Evolutionary conservation across 2,113 vertebrate species (phyloP).

Genomic region (Atractosteus spatula): DNA sequence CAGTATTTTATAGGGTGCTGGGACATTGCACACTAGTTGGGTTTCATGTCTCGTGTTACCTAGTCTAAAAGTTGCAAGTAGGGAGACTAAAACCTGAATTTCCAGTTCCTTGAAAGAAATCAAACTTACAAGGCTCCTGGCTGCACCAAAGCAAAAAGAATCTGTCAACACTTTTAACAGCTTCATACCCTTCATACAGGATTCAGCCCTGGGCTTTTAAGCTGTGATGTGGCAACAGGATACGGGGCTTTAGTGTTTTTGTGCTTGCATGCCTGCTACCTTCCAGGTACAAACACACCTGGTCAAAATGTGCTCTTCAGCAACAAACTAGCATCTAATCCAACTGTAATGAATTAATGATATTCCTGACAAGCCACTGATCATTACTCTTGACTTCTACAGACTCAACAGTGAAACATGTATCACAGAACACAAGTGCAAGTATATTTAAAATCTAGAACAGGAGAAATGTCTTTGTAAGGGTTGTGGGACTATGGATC

Average conservation of each 20-base stretch:
- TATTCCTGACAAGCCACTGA: no score
- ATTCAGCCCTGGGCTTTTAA: constrained; percentile 21
- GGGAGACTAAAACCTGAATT: constrained; percentile 48
- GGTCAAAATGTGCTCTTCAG: neutral
- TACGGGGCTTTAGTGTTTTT: neutral
- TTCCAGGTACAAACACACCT: constrained; percentile 18
- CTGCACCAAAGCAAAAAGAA: constrained; percentile 21
- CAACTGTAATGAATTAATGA: no score
- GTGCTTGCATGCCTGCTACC: neutral
- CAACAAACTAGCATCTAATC: no score
- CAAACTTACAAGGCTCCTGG: constrained; percentile 15
- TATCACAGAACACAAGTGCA: no score
- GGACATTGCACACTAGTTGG: constrained; percentile 38
- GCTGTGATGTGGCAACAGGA: constrained; percentile 16
- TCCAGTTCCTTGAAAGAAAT: constrained; percentile 48
- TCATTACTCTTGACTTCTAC: no score
- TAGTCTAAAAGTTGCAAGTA: constrained; percentile 29
- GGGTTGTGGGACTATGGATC: no score
- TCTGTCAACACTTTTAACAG: constrained; percentile 23
- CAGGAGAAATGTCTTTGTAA: no score
- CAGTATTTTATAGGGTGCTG: neutral
- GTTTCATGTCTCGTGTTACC: constrained; percentile 55
- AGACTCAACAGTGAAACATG: no score
- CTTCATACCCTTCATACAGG: constrained; percentile 23
- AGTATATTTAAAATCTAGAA: no score